These are phyloP conservation scores for Leptothorax acervorum DNA, from an alignment of 2,888 invertebrate species.

Conservation along the genomic window DNA sequence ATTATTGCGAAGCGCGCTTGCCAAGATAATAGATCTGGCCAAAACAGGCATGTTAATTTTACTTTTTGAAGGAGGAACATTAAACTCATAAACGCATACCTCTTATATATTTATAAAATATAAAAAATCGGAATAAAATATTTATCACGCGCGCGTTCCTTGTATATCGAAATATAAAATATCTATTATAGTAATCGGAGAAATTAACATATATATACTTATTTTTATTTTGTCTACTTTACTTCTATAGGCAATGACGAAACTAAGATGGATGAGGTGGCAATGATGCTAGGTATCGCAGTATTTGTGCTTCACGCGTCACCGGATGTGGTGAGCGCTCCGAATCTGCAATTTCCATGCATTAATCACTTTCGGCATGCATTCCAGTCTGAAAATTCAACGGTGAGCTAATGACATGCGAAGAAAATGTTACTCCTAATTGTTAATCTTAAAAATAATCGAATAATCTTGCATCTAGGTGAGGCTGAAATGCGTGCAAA, in stretches of 20 bases:
- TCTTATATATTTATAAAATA: slow-evolving; percentile 9
- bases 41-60: slow-evolving; percentile 89
- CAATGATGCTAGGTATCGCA: slow-evolving; percentile 95
- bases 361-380: slow-evolving; percentile 97
- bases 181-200: background rate
- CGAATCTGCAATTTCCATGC: slow-evolving; percentile 95
- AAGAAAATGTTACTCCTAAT: background rate
- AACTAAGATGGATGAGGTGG: slow-evolving; percentile 93
- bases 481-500: slow-evolving; percentile 92
- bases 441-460: slow-evolving; percentile 4
- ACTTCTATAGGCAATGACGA: slow-evolving; percentile 88
- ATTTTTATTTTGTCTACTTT: background rate
- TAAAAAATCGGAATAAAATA: background rate
- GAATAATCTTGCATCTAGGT: slow-evolving; percentile 86
- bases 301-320: slow-evolving; percentile 95
- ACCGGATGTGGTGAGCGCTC: slow-evolving; percentile 91
- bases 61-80: background rate
- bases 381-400: slow-evolving; percentile 89
- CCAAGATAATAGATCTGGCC: slow-evolving; percentile 95
- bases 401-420: slow-evolving; percentile 83
- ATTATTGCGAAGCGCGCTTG: slow-evolving; percentile 95
- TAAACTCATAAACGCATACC: background rate
- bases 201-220: slow-evolving; percentile 56
- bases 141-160: background rate
- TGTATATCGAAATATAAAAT: background rate